phyloP scores from a whole-genome alignment of 92 coral and sea anemone genomes.

The Phenganax marumi region DNA sequence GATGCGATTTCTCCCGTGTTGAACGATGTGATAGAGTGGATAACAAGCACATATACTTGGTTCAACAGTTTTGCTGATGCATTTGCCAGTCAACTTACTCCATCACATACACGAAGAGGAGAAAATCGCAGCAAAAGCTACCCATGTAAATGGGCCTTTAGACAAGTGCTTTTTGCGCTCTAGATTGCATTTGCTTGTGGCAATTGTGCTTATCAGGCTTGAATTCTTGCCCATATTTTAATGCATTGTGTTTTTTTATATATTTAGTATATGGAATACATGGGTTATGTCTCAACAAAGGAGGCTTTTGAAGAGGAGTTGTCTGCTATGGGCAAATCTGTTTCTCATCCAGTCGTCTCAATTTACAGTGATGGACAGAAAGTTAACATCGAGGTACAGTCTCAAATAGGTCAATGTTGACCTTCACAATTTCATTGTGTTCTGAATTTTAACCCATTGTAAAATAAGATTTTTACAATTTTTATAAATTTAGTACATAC shows the following conservation, averaged over 20 bases:
- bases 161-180: neutral
- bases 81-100: no score
- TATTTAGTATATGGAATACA: conserved; percentile 72
- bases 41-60: no score
- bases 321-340: conserved; percentile 65
- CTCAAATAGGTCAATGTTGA: neutral
- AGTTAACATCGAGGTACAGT: neutral
- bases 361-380: conserved; percentile 18
- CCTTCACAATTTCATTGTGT: neutral
- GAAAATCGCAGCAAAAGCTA: no score
- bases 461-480: no score
- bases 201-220: neutral
- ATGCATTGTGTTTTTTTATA: neutral
- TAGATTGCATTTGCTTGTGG: neutral
- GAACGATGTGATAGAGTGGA: no score
- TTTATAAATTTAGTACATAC: no score
- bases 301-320: conserved; percentile 68
- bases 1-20: no score
- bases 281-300: conserved; percentile 67
- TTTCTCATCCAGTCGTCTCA: conserved; percentile 40
- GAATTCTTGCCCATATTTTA: neutral
- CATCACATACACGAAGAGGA: no score
- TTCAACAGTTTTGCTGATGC: no score
- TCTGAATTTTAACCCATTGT: neutral
- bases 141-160: no score